Percentiles rank a stretch among this genome's conserved stretches.
phyloP scores from a whole-genome alignment of 2,113 vertebrate genomes.

The Eclectus roratus region DNA sequence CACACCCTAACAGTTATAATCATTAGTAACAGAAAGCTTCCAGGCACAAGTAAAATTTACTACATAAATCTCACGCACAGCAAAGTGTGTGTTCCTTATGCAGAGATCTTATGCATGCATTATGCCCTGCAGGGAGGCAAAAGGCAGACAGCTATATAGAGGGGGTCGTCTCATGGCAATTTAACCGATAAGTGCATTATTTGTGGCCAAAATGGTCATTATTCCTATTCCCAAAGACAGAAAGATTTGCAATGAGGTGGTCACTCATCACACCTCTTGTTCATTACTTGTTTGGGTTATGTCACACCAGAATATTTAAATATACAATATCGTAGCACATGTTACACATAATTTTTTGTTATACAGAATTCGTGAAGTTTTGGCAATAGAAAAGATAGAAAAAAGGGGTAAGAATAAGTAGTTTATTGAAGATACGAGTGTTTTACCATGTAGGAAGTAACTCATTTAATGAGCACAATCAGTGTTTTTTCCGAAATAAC shows the following conservation, averaged over 20 bases:
- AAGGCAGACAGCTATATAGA: not conserved
- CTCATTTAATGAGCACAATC: not conserved
- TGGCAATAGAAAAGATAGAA: not conserved
- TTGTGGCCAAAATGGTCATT: not conserved
- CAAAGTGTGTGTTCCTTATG: not conserved
- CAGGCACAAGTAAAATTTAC: not conserved
- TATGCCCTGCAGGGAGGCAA: not conserved
- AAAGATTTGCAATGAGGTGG: not conserved
- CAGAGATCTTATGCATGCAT: not conserved
- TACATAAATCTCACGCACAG: not conserved
- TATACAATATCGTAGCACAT: not conserved
- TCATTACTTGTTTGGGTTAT: not conserved
- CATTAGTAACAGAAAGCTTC: not conserved
- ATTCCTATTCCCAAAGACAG: not conserved
- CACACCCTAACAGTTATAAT: not conserved
- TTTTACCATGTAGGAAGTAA: not conserved
- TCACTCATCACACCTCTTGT: rapidly evolving
- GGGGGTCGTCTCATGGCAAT: not conserved
- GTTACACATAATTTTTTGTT: not conserved
- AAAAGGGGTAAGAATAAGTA: not conserved
- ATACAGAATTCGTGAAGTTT: not conserved
- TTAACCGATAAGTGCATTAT: not conserved
- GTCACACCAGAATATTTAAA: not conserved
- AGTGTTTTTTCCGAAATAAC: not conserved
- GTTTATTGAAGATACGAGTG: not conserved